Evolutionary conservation across 64 coral and sea anemone genomes (phyloP).

Genomic region (Montipora cactus): DNA sequence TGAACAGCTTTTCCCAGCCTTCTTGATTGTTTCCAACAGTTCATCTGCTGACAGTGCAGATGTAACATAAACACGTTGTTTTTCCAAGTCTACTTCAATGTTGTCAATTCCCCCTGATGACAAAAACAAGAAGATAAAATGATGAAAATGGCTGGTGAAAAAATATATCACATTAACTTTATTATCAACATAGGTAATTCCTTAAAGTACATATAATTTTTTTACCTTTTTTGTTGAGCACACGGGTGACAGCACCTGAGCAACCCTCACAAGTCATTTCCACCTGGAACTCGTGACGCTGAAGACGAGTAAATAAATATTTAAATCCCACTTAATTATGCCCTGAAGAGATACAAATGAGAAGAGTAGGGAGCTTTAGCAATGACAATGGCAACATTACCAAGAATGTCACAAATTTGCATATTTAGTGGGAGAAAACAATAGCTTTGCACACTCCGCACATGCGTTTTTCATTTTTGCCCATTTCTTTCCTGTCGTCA

Average conservation of each 20-base stretch:
- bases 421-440: no score
- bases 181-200: no score
- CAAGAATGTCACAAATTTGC: no score
- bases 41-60: conserved; percentile 82
- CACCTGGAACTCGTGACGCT: conserved; percentile 97
- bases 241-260: conserved; percentile 94
- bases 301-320: background rate
- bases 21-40: conserved; percentile 86
- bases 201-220: background rate
- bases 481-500: no score
- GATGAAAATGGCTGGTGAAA: background rate
- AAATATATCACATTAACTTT: no score
- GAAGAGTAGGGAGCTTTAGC: no score
- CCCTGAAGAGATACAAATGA: no score
- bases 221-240: conserved; percentile 82
- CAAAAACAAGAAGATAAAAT: background rate
- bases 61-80: conserved; percentile 89
- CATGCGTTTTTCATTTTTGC: no score
- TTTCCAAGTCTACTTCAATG: conserved; percentile 91
- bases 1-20: conserved; percentile 81
- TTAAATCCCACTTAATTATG: no score
- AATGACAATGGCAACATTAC: no score
- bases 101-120: conserved; percentile 60
- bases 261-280: conserved; percentile 97
- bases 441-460: no score